Conservation (phyloP, 2,113 vertebrate species). For the Passer domesticus region DNA sequence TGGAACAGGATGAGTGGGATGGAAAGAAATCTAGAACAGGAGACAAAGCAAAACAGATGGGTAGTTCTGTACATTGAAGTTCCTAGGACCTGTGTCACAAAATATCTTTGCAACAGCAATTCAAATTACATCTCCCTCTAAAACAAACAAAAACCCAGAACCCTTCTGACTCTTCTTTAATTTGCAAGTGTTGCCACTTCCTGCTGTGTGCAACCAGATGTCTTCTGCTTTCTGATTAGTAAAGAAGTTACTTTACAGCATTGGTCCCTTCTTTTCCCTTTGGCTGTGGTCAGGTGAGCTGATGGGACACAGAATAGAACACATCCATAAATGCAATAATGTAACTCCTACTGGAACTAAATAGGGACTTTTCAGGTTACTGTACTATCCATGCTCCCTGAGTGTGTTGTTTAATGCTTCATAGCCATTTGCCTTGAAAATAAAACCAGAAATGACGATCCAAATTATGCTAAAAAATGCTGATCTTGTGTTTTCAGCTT, state of each 20-base stretch:
- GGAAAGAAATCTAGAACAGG: background rate
- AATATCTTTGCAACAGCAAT: background rate
- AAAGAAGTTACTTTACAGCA: background rate
- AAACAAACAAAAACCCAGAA: background rate
- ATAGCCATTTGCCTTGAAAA: background rate
- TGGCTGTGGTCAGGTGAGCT: background rate
- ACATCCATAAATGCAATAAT: background rate
- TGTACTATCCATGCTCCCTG: background rate
- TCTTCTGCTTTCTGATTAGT: background rate
- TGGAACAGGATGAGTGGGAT: background rate
- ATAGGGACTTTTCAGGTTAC: background rate
- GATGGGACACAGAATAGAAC: background rate
- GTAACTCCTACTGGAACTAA: background rate
- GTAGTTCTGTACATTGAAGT: background rate
- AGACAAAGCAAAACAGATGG: background rate
- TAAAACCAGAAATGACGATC: background rate
- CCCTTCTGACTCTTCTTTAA: background rate
- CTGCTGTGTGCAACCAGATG: background rate
- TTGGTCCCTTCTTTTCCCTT: background rate
- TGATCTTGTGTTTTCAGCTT: background rate
- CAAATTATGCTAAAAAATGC: background rate
- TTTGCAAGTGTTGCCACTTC: background rate
- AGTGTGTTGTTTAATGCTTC: background rate
- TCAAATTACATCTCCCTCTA: background rate
- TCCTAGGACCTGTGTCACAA: background rate